Conservation (phyloP, 2,113 vertebrate genomes). For the Ictidomys tridecemlineatus region DNA sequence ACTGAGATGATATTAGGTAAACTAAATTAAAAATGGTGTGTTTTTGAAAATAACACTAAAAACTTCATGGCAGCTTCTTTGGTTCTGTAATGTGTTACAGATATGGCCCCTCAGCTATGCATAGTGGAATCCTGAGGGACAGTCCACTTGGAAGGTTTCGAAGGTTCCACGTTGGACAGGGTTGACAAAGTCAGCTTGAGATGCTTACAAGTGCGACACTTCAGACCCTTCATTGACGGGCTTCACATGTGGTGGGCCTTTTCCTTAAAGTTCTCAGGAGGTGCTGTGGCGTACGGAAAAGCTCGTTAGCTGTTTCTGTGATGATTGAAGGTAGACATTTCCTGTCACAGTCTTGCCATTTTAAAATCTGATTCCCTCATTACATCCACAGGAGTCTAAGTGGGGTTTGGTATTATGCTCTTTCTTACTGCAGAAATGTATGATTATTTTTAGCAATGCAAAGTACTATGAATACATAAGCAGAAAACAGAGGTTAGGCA, state of each 20-base stretch:
- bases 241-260: conserved; percentile 52
- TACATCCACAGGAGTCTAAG: conserved; percentile 80
- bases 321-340: conserved; percentile 79
- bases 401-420: conserved; percentile 53
- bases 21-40: conserved; percentile 43
- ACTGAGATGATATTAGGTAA: background rate
- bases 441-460: conserved; percentile 74
- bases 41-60: conserved; percentile 58
- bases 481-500: conserved; percentile 80
- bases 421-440: conserved; percentile 74
- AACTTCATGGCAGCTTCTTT: conserved; percentile 59
- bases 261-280: conserved; percentile 52
- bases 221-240: conserved; percentile 34
- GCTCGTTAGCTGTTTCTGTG: conserved; percentile 71
- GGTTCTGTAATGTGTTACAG: conserved; percentile 71
- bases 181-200: conserved; percentile 77
- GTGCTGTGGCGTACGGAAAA: conserved; percentile 46
- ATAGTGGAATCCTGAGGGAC: conserved; percentile 54
- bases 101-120: conserved; percentile 59
- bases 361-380: conserved; percentile 78
- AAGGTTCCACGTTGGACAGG: conserved; percentile 29
- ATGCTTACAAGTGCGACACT: conserved; percentile 58
- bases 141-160: background rate
- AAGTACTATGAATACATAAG: conserved; percentile 68
- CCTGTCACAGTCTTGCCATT: conserved; percentile 64